Conservation (phyloP, 1,140 invertebrate genomes). For the Helicoverpa armigera region DNA sequence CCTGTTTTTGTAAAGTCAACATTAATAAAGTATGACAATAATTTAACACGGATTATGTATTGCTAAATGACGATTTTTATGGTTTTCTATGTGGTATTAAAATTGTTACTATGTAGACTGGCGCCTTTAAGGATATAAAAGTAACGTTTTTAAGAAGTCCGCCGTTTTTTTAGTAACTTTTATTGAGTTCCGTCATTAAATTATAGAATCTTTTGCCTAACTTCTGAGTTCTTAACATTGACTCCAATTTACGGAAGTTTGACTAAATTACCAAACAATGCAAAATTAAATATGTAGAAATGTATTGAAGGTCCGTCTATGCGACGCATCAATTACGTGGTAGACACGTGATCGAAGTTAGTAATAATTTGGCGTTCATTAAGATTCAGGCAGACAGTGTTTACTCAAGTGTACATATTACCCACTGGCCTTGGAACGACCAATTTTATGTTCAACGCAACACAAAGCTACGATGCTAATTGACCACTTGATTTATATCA, state of each 20-base stretch:
- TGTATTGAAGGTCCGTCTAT: background rate
- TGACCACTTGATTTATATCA: conserved; percentile 32
- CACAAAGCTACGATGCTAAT: conserved; percentile 37
- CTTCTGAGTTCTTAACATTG: no score
- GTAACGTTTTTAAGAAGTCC: background rate
- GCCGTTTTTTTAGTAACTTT: background rate
- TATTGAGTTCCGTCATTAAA: no score
- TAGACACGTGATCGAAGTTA: conserved; percentile 20
- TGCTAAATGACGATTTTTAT: conserved; percentile 24
- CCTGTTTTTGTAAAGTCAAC: conserved; percentile 24
- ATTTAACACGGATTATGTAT: conserved; percentile 40
- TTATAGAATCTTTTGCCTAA: no score
- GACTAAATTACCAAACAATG: background rate
- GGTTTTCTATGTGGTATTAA: background rate
- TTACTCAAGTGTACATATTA: conserved; percentile 54
- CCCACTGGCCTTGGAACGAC: conserved; percentile 50
- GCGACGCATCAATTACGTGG: conserved; percentile 8
- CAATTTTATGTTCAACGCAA: conserved; percentile 43
- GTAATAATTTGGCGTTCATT: conserved; percentile 51
- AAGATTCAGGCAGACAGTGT: conserved; percentile 52
- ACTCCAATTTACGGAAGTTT: no score
- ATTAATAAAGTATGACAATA: conserved; percentile 27
- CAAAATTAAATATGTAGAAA: background rate
- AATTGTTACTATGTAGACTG: conserved; percentile 1
- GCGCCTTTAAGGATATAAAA: conserved; percentile 13